phyloP scores from a whole-genome alignment of 2,113 vertebrate species.

The Channa argus region DNA sequence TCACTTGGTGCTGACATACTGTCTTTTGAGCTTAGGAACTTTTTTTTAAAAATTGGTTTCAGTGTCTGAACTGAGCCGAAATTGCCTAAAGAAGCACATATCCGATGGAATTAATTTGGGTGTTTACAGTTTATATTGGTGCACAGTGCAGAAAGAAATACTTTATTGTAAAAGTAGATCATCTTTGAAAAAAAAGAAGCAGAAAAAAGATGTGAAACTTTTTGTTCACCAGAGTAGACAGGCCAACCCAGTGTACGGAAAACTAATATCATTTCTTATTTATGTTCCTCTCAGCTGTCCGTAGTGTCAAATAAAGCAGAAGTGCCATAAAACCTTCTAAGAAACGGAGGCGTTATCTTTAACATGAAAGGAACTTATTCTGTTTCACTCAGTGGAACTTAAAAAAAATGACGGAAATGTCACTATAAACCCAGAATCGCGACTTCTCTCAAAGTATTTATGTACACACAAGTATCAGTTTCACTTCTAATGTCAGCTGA shows the following conservation, averaged over 20 bases:
- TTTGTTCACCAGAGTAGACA: neutral
- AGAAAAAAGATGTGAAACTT: too few relatives aligned
- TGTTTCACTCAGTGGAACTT: neutral
- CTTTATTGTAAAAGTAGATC: too few relatives aligned
- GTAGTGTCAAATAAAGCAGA: neutral
- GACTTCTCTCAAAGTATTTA: neutral
- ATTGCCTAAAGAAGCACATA: neutral
- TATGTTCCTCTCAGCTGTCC: constrained; percentile 4
- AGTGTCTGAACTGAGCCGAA: neutral
- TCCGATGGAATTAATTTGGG: too few relatives aligned
- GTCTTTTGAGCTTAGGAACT: neutral
- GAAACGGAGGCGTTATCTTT: neutral
- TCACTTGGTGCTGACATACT: neutral
- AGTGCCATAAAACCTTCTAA: neutral
- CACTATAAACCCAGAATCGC: neutral
- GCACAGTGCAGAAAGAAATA: neutral
- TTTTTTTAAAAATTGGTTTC: neutral
- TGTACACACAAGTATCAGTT: too few relatives aligned
- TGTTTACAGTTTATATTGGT: neutral
- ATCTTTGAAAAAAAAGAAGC: too few relatives aligned
- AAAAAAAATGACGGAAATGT: constrained; percentile 9
- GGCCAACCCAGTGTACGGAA: too few relatives aligned
- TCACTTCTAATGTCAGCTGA: too few relatives aligned
- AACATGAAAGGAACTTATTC: constrained; percentile 21
- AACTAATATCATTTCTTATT: neutral